phyloP scores from a whole-genome alignment of 2,797 vertebrate genomes.

The Choloepus didactylus region DNA sequence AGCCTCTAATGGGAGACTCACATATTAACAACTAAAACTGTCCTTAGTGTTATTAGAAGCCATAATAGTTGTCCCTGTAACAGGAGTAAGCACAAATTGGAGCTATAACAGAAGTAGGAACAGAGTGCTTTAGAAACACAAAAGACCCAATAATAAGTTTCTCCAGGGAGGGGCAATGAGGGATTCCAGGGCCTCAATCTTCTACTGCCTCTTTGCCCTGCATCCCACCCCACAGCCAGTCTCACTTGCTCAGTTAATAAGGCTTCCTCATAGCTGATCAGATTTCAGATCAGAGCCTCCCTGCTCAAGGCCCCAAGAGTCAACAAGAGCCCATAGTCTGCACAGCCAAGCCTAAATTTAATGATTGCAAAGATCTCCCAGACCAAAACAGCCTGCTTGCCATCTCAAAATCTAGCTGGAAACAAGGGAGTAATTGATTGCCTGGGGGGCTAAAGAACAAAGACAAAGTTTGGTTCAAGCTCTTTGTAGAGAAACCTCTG shows the following conservation, averaged over 20 bases:
- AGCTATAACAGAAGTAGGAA: neutral
- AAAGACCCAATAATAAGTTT: neutral
- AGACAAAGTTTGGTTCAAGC: neutral
- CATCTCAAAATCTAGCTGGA: neutral
- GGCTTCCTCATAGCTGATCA: neutral
- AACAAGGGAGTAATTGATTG: too few relatives aligned
- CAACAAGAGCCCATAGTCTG: neutral
- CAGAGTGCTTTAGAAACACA: neutral
- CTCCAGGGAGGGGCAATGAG: neutral
- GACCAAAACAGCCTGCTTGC: neutral
- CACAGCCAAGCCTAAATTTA: too few relatives aligned
- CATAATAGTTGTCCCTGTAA: neutral
- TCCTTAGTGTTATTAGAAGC: neutral
- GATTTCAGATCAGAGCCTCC: neutral
- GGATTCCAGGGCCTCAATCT: neutral
- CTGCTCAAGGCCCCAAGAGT: neutral
- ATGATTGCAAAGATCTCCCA: neutral
- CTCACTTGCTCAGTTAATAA: too few relatives aligned
- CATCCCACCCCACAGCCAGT: neutral
- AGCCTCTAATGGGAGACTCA: neutral
- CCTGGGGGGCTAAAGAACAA: neutral
- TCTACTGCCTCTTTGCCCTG: neutral
- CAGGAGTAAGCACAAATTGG: neutral
- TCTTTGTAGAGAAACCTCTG: neutral
- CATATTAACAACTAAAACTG: neutral